Evolutionary conservation across 2,797 vertebrate species (phyloP).

Genomic region (Epinephelus malabaricus): DNA sequence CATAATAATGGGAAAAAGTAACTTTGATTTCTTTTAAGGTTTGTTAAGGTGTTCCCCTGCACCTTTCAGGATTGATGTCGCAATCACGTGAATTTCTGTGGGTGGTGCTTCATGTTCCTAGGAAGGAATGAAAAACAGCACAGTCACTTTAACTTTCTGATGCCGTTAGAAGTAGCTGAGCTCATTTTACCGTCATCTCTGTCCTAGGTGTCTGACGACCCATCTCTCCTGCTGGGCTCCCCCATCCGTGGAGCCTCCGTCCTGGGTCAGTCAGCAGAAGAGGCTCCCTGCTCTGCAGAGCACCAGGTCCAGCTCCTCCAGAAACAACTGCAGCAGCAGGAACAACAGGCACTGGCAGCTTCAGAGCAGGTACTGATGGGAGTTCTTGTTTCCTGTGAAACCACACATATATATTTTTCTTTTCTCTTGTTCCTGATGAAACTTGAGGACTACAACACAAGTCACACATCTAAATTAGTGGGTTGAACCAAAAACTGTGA

Average conservation of each 20-base stretch:
- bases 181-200: conserved; percentile 8
- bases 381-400: not conserved
- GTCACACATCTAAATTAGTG: too few relatives aligned
- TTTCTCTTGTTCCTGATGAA: not conserved
- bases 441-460: not conserved
- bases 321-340: conserved; percentile 96
- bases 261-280: conserved; percentile 70
- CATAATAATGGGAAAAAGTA: too few relatives aligned
- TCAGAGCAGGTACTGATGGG: conserved; percentile 89
- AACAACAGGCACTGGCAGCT: conserved; percentile 94
- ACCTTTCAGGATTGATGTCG: too few relatives aligned
- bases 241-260: conserved; percentile 83
- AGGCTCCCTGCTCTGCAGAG: conserved; percentile 87
- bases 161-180: not conserved
- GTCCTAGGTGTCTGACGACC: conserved; percentile 77
- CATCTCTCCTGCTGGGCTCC: conserved; percentile 82
- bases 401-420: not conserved
- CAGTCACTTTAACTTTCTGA: not conserved
- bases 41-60: too few relatives aligned
- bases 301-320: conserved; percentile 95
- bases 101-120: not conserved
- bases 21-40: too few relatives aligned
- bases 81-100: not conserved
- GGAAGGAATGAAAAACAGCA: not conserved
- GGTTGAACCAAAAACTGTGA: too few relatives aligned